Percentiles rank a stretch among this genome's conserved stretches.
phyloP scores from a whole-genome alignment of 1,140 invertebrate species.

The Drosophila pallidifrons region DNA sequence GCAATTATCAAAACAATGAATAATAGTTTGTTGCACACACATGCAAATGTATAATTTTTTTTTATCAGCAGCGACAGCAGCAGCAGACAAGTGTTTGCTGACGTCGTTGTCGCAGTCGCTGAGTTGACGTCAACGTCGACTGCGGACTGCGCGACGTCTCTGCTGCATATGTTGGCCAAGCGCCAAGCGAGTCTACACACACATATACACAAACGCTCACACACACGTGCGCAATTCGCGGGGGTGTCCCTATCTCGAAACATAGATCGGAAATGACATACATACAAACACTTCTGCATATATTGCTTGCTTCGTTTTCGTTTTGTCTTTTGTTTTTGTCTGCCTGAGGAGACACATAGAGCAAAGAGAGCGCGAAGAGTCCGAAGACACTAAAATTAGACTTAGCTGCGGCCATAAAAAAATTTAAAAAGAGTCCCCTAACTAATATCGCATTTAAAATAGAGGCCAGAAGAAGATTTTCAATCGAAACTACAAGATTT shows the following conservation, averaged over 20 bases:
- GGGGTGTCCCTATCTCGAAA: conserved; percentile 53
- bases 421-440: background rate
- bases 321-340: background rate
- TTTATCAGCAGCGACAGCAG: conserved; percentile 32
- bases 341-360: background rate
- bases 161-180: conserved; percentile 48
- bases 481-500: conserved; percentile 39
- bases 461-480: conserved; percentile 42
- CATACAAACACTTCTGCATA: conserved; percentile 14
- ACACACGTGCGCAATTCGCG: conserved; percentile 26
- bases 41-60: conserved; percentile 26
- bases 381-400: conserved; percentile 63
- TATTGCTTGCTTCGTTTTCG: background rate
- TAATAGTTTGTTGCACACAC: conserved; percentile 6
- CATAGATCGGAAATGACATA: conserved; percentile 72
- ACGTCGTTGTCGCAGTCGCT: background rate
- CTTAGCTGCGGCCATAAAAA: conserved; percentile 55
- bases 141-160: conserved; percentile 6
- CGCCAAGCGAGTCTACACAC: conserved; percentile 41
- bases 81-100: conserved; percentile 63
- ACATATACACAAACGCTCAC: background rate
- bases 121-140: background rate
- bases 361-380: background rate
- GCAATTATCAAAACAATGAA: background rate
- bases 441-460: conserved; percentile 19